Percentiles rank a stretch among this genome's conserved stretches.
phyloP scores from a whole-genome alignment of 53 echinoderm and acorn worm species.

The Stichopus horrens region DNA sequence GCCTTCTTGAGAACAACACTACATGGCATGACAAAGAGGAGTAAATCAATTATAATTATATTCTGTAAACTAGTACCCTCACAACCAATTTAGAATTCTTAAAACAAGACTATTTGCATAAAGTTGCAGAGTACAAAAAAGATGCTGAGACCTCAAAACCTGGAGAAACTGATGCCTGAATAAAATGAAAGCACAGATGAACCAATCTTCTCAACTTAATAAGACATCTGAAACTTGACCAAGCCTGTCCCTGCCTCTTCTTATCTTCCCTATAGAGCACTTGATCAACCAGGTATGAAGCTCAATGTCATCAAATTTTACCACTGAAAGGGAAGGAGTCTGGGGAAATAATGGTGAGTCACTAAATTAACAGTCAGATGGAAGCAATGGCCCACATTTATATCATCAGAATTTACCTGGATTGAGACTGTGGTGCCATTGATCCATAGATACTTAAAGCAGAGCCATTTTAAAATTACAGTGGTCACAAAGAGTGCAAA shows the following conservation, averaged over 20 bases:
- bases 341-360: slow-evolving; percentile 18
- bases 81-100: too few relatives aligned
- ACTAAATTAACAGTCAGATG: slow-evolving; percentile 1
- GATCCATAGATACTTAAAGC: too few relatives aligned
- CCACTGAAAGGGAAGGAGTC: neutral
- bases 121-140: too few relatives aligned
- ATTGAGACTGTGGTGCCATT: neutral
- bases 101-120: too few relatives aligned
- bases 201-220: neutral
- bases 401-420: neutral
- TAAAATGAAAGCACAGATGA: neutral
- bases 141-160: too few relatives aligned
- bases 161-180: too few relatives aligned
- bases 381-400: neutral
- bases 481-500: too few relatives aligned
- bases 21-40: too few relatives aligned
- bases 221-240: slow-evolving; percentile 35
- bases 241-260: neutral
- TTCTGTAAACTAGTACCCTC: too few relatives aligned
- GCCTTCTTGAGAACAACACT: too few relatives aligned
- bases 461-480: too few relatives aligned
- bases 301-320: slow-evolving; percentile 10
- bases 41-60: too few relatives aligned
- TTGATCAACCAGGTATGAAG: slow-evolving; percentile 37
- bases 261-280: neutral